These are phyloP conservation scores for Caenorhabditis imperialis DNA, from an alignment of 2,888 invertebrate genomes.

Conservation along the genomic window DNA sequence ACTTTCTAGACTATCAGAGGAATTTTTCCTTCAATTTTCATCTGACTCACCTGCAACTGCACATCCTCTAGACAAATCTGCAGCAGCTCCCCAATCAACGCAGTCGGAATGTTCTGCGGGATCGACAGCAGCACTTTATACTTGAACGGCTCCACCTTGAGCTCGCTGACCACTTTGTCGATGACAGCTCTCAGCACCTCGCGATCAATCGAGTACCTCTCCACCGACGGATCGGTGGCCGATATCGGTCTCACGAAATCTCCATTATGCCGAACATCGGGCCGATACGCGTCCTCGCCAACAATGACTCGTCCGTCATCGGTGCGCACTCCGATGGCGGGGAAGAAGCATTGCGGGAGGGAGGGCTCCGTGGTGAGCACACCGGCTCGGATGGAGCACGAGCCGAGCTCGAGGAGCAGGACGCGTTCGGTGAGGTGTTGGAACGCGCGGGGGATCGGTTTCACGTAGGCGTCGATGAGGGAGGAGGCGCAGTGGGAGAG, in stretches of 20 bases:
- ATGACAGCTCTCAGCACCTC: conserved; percentile 80
- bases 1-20: too few species aligned
- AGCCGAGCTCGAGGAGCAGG: conserved; percentile 82
- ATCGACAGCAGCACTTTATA: conserved; percentile 79
- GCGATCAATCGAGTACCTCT: conserved; percentile 79
- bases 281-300: conserved; percentile 71
- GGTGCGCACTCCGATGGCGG: conserved; percentile 79
- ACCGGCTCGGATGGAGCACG: conserved; percentile 82
- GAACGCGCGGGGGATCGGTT: conserved; percentile 79
- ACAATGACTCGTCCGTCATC: conserved; percentile 68
- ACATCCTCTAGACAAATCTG: conserved; percentile 69
- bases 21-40: too few species aligned
- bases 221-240: conserved; percentile 80
- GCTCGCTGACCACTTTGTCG: conserved; percentile 80
- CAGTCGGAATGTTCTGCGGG: conserved; percentile 73
- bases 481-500: conserved; percentile 80
- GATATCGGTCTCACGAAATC: conserved; percentile 79
- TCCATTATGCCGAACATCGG: conserved; percentile 78
- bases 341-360: conserved; percentile 82
- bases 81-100: conserved; percentile 78
- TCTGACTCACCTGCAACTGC: conserved; percentile 65
- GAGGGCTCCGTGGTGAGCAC: conserved; percentile 79
- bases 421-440: conserved; percentile 76
- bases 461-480: conserved; percentile 80
- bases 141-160: conserved; percentile 80